Evolutionary conservation across 2,113 vertebrate species (phyloP), one percentile per base, ranked within the genome.

Genomic region (Neotoma lepida): DNA sequence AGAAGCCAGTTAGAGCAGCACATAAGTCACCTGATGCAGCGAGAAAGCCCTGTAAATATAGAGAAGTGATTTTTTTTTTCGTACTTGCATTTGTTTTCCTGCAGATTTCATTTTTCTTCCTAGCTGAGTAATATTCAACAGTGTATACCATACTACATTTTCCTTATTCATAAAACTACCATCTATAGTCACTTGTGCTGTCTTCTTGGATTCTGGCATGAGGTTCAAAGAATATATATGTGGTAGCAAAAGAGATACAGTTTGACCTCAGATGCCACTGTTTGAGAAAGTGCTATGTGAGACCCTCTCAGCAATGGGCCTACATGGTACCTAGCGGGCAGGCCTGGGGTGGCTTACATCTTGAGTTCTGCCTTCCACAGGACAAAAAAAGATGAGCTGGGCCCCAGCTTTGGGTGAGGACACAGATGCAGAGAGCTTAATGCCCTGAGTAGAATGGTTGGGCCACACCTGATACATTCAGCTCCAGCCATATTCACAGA

Each of bases 41-140:
- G 24, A 68, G 18, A 13, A 3, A 73, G 66, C 54, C 24, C 35
- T 14, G 6, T 80, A 35, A 84, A 63, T 94, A 85, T 35, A 51
- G 49, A 87, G 90, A 58, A 46, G 6, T 85, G 28, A n/a, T 84
- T 63, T 73, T 92, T 73, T 92, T 86, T 88, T n/a, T 7, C 5
- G 22, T 15, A 39, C 22, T 58, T 58, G 5, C 54, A 41, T 58
- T 35, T 22, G 28, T 82, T 82, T 58, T 26, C n/a, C 12, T 41
- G 20, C 54, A 54, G 51, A 58, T 81, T 81, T 39, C 6, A 7
- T 20, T 56, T 81, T 58, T 82, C 20, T 41, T 81, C 35, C 51
- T 14, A 56, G 4, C 51, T n/a, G 35, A 35, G 51, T 56, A n/a
- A n/a, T 56, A 14, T 6, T 58, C 35, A 24, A 13, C 24, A 3